Evolutionary conservation across 1,140 invertebrate species (phyloP).

Genomic region (Diorhabda elongata): DNA sequence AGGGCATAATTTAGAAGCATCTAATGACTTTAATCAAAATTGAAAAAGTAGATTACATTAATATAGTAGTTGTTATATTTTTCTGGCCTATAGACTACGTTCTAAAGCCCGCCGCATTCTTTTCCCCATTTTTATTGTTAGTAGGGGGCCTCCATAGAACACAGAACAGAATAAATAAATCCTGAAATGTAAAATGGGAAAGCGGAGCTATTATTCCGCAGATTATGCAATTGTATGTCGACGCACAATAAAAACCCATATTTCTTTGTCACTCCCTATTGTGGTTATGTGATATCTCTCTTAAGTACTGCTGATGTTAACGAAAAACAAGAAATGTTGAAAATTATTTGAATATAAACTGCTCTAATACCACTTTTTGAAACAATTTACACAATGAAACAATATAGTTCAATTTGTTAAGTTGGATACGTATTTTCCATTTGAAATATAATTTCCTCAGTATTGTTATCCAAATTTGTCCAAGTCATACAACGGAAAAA

Average conservation of each 20-base stretch:
- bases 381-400: too few species aligned
- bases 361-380: too few species aligned
- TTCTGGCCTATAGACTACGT: conserved; percentile 2
- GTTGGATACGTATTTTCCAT: too few species aligned
- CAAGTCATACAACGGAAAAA: too few species aligned
- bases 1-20: too few species aligned
- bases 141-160: conserved; percentile 19
- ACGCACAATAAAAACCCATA: conserved; percentile 36
- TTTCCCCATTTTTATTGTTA: conserved; percentile 24
- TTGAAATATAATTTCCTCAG: too few species aligned
- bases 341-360: conserved; percentile 4
- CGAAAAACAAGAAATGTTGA: conserved; percentile 28
- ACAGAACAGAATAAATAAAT: conserved; percentile 35
- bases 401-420: too few species aligned
- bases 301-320: conserved; percentile 32
- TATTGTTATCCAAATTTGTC: too few species aligned
- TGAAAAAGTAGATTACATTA: too few species aligned
- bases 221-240: conserved; percentile 41
- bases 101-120: conserved; percentile 25
- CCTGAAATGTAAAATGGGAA: conserved; percentile 37
- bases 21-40: too few species aligned
- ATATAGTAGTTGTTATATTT: not conserved
- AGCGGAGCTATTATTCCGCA: conserved; percentile 36
- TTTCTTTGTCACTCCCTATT: conserved; percentile 35
- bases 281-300: conserved; percentile 38